phyloP scores from a whole-genome alignment of 92 coral and sea anemone species.

The Meandrina meandrites region DNA sequence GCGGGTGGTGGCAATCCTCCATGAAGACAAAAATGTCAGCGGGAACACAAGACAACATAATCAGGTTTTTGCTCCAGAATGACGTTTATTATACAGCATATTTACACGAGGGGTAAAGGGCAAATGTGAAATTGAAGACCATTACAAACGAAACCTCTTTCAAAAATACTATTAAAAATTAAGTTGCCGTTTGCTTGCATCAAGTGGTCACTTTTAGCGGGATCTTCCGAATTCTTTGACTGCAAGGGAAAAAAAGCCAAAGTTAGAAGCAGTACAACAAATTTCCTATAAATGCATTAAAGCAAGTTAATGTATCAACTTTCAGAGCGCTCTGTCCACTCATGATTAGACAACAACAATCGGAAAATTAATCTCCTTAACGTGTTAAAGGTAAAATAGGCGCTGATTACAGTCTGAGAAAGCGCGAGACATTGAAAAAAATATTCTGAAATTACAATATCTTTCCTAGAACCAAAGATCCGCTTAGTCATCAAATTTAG shows the following conservation, averaged over 20 bases:
- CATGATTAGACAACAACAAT: too few relatives aligned
- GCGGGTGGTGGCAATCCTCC: too few relatives aligned
- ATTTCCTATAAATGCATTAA: neutral
- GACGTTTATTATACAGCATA: neutral
- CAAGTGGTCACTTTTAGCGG: slow-evolving; percentile 36
- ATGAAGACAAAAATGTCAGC: neutral
- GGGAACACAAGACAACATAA: neutral
- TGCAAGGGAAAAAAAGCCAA: neutral
- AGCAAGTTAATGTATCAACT: too few relatives aligned
- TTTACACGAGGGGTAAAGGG: neutral
- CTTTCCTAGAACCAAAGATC: neutral
- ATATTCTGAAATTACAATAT: neutral
- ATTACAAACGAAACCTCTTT: neutral
- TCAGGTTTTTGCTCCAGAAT: neutral
- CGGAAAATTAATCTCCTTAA: neutral
- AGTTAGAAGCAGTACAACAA: neutral
- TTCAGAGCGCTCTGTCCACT: too few relatives aligned
- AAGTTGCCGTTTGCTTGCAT: neutral
- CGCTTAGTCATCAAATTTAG: neutral
- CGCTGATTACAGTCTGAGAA: neutral
- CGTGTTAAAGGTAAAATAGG: neutral
- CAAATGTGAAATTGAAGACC: neutral
- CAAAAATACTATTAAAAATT: neutral
- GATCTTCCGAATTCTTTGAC: slow-evolving; percentile 46
- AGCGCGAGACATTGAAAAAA: neutral